Percentiles rank a stretch among this genome's conserved stretches.
These are phyloP conservation scores for Phoxinus dragarum DNA, from an alignment of 2,797 vertebrate species.

Conservation along the genomic window DNA sequence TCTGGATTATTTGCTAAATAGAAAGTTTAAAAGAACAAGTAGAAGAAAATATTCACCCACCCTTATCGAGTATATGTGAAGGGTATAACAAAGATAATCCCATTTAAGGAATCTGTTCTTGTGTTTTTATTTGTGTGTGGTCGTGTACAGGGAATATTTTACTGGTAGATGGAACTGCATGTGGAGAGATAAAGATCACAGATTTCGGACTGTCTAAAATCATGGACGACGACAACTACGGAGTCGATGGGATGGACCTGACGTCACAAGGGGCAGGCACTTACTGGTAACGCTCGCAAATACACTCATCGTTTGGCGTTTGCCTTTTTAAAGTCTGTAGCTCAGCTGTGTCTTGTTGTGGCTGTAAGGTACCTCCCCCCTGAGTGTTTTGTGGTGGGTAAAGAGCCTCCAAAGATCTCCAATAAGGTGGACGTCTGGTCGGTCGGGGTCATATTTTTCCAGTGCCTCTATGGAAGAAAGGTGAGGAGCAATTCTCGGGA, in stretches of 20 bases:
- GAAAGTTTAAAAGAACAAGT: not conserved
- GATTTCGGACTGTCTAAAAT: conserved; percentile 99
- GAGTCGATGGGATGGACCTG: conserved; percentile 98
- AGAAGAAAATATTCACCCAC: too few relatives aligned
- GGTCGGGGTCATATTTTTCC: conserved; percentile 98
- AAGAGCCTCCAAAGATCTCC: conserved; percentile 99
- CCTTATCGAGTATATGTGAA: not conserved
- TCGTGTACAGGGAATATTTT: conserved; percentile 91
- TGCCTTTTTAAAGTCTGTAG: conserved; percentile 84
- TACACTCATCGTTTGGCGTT: not conserved
- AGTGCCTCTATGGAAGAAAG: conserved; percentile 99
- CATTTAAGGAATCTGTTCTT: not conserved
- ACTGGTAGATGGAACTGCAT: conserved; percentile 97
- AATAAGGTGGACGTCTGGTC: conserved; percentile 99
- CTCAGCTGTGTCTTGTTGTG: conserved; percentile 97
- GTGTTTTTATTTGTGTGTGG: not conserved
- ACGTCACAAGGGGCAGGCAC: conserved; percentile 98
- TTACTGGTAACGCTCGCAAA: conserved; percentile 86
- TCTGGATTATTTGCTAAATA: not conserved
- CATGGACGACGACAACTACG: conserved; percentile 99
- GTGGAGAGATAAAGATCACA: conserved; percentile 99
- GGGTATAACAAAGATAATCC: not conserved
- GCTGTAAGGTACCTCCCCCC: conserved; percentile 94
- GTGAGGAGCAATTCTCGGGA: conserved; percentile 72
- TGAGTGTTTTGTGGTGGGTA: conserved; percentile 99